Percentiles rank a stretch among this genome's conserved stretches.
Evolutionary conservation across 2,797 vertebrate species (phyloP).

Genomic region (Balearica regulorum): DNA sequence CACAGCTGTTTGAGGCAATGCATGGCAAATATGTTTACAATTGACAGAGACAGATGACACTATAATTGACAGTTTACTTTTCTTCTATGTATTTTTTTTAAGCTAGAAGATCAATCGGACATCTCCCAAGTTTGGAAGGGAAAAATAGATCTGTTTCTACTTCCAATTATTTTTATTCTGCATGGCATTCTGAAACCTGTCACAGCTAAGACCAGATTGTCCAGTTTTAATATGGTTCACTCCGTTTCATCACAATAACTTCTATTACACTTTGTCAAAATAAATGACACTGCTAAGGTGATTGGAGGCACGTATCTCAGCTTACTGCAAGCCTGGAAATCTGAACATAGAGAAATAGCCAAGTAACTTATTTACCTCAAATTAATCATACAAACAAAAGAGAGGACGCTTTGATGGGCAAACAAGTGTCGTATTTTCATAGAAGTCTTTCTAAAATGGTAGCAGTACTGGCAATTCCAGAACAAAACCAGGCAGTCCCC

Average conservation of each 20-base stretch:
- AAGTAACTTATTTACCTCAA: not conserved
- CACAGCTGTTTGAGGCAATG: not conserved
- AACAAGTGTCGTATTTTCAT: not conserved
- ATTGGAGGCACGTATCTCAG: not conserved
- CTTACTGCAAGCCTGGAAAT: not conserved
- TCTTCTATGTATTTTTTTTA: not conserved
- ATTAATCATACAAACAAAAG: not conserved
- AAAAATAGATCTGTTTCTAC: conserved; percentile 33
- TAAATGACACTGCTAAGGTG: not conserved
- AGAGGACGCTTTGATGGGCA: not conserved
- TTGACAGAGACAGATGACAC: conserved; percentile 16
- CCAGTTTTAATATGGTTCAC: conserved; percentile 7
- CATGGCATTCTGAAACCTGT: not conserved
- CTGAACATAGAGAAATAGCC: not conserved
- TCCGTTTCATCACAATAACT: conserved; percentile 7
- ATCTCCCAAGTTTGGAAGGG: not conserved
- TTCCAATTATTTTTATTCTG: conserved; percentile 43
- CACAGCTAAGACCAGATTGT: not conserved
- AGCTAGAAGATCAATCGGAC: not conserved
- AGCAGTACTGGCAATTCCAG: not conserved
- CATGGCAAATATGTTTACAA: not conserved
- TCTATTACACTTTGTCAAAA: conserved; percentile 7
- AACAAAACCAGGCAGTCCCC: not conserved
- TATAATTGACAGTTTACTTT: conserved; percentile 37
- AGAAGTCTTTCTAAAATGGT: not conserved